Percentiles rank a stretch among this genome's conserved stretches.
Evolutionary conservation across 2,797 vertebrate species (phyloP).

Genomic region (Hydrocynus forskahlii): DNA sequence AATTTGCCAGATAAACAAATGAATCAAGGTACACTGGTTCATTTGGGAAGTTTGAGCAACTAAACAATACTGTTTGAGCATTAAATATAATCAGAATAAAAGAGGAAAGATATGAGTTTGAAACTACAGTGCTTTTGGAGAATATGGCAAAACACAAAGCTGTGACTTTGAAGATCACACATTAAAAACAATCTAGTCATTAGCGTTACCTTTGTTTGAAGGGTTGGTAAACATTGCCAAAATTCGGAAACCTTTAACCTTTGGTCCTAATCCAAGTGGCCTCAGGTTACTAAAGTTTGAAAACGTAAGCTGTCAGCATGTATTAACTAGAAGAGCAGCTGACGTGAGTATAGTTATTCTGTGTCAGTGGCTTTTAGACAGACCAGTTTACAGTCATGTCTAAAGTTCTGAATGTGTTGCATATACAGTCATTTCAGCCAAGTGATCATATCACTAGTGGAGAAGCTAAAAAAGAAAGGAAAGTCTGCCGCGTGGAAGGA

Average conservation of each 20-base stretch:
- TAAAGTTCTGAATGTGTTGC: background rate
- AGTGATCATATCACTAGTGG: background rate
- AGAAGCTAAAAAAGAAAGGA: too few relatives aligned
- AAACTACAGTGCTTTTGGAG: too few relatives aligned
- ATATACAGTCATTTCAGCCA: background rate
- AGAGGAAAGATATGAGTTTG: too few relatives aligned
- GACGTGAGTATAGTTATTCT: background rate
- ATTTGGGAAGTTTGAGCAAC: background rate
- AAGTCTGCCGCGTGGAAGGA: background rate
- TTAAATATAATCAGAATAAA: background rate
- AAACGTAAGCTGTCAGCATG: slow-evolving; percentile 7
- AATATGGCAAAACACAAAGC: too few relatives aligned
- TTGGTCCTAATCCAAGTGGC: background rate
- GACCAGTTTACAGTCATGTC: background rate
- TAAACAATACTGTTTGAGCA: background rate
- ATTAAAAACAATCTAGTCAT: background rate
- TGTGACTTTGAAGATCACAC: background rate
- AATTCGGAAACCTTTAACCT: background rate
- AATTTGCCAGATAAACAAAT: background rate
- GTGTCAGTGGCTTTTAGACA: background rate
- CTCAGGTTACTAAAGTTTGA: background rate
- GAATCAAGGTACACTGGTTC: background rate
- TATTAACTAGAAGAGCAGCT: background rate
- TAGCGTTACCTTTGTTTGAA: background rate
- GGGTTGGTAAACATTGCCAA: background rate